Evolutionary conservation across 2,113 vertebrate genomes (phyloP), one percentile per base, ranked within the genome.

Genomic region (Microcebus griseorufus): DNA sequence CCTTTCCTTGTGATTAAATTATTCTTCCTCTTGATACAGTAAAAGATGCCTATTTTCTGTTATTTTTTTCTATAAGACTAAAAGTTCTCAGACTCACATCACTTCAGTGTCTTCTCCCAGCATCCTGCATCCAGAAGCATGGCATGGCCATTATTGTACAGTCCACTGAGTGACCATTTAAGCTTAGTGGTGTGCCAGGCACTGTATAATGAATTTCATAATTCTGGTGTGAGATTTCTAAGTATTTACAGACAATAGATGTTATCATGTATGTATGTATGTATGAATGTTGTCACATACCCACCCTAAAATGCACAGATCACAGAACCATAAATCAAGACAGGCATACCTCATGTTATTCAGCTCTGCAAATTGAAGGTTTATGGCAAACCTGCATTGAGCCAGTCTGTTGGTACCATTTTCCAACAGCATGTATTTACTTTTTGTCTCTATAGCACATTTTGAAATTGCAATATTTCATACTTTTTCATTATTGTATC

Each of bases 21-120:
- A 78, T 78, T 95, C n/a, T 94, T 67, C 42, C 76, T 85, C 45
- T 72, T 94, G 53, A 76, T 88, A 60, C 2, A 67, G 39, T 83
- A 95, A 73, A 96, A 67, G 45, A 88, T 78, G 29, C 5, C 51
- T 64, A 83, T 84, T 78, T 51, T n/a, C 37, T 32, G 25, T 95
- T 91, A 17, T 45, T 80, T 92, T 96, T 96, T 92, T 34, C 85
- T 79, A 27, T 17, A 86, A 69, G 23, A 80, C 76, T 78, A 88
- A 69, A 45, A 20, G 6, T 51, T 89, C 70, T 88, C 65, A 88
- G 84, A 92, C 86, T 85, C 62, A 73, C 32, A 55, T 69, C 34
- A 58, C n/a, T 53, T 67, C 32, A 89, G 27, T 82, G 65, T 80
- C 45, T 85, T 65, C 60, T 58, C 48, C 53, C 34, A 70, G 34